Base-by-base conservation (phyloP, 2,888 invertebrate species). In the Limnephilus lunatus region DNA sequence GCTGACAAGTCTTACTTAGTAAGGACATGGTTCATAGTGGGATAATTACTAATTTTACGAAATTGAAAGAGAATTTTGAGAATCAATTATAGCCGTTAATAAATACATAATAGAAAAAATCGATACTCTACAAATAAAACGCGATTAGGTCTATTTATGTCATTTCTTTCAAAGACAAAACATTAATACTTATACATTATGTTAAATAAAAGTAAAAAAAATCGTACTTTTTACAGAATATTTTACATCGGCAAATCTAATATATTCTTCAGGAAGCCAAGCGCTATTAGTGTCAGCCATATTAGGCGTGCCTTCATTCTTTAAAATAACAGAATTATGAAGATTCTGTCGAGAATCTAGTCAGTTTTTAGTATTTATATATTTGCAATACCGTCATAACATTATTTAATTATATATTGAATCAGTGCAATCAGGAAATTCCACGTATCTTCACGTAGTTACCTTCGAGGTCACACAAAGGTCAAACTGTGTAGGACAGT, bases 391-490 rank as follows among this genome's bases (percentile, higher is more conserved):
- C 68, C n/a, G 25, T 25, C n/a, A n/a, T 68, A 68, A n/a, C n/a
- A 68, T 53, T 31, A 68, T 53, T 31, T 68, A 53, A 82, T 32
- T 44, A n/a, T 14, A 30, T 68, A 87, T 48, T 31, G 15, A 53
- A 87, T 53, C 31, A 12, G 31, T 7, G 80, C 35, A 80, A 81
- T 80, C n/a, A 39, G 35, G 32, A 80, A 80, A 53, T 19, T 35
- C 90, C 90, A 90, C 90, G 90, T 90, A 85, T n/a, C 35, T 39
- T 68, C n/a, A 35, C n/a, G 85, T 25, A 90, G 48, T 89, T 81
- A 81, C 44, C 81, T 85, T 90, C 91, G 89, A 92, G 92, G 92
- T 92, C 92, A 90, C 82, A 92, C 30, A 81, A 92, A 92, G 92
- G 92, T 92, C 92, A 92, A 44, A 81, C 86, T 19, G 19, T 14